phyloP scores from a whole-genome alignment of 2,888 invertebrate species.

The Agrenia bidenticulata region DNA sequence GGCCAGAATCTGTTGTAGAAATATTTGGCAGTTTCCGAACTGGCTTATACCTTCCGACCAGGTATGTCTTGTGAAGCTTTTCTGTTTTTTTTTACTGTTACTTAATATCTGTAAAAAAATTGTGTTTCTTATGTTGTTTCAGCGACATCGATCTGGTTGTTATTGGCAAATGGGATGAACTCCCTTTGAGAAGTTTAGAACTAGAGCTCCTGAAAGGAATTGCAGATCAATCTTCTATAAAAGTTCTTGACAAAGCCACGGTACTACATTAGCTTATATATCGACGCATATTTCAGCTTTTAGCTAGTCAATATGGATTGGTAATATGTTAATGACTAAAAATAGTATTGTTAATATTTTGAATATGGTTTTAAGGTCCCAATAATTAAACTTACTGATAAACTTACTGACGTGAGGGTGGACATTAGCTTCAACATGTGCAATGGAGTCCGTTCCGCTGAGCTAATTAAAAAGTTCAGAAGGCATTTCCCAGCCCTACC shows the following conservation, averaged over 20 bases:
- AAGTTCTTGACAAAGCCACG: slow-evolving; percentile 95
- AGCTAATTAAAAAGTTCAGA: slow-evolving; percentile 89
- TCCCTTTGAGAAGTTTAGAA: slow-evolving; percentile 88
- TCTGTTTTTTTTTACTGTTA: no score
- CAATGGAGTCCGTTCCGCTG: slow-evolving; percentile 94
- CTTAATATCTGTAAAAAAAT: no score
- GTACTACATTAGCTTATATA: slow-evolving; percentile 57
- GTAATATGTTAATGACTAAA: slow-evolving; percentile 20
- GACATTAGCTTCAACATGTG: slow-evolving; percentile 99
- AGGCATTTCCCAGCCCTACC: slow-evolving; percentile 84
- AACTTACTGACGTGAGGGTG: slow-evolving; percentile 82
- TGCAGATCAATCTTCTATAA: slow-evolving; percentile 84
- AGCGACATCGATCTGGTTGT: slow-evolving; percentile 77
- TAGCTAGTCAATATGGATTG: slow-evolving; percentile 54
- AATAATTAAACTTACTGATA: slow-evolving; percentile 94
- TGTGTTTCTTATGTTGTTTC: no score
- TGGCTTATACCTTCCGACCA: slow-evolving; percentile 95
- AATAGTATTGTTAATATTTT: slow-evolving; percentile 5
- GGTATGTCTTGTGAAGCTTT: slow-evolving; percentile 59
- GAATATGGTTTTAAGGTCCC: slow-evolving; percentile 66
- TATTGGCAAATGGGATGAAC: slow-evolving; percentile 78
- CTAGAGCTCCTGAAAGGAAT: slow-evolving; percentile 86
- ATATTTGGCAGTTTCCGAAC: slow-evolving; percentile 98
- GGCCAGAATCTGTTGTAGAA: slow-evolving; percentile 93
- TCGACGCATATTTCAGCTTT: no score